phyloP scores from a whole-genome alignment of 2,888 invertebrate genomes.

The Drosophila glabriapex region DNA sequence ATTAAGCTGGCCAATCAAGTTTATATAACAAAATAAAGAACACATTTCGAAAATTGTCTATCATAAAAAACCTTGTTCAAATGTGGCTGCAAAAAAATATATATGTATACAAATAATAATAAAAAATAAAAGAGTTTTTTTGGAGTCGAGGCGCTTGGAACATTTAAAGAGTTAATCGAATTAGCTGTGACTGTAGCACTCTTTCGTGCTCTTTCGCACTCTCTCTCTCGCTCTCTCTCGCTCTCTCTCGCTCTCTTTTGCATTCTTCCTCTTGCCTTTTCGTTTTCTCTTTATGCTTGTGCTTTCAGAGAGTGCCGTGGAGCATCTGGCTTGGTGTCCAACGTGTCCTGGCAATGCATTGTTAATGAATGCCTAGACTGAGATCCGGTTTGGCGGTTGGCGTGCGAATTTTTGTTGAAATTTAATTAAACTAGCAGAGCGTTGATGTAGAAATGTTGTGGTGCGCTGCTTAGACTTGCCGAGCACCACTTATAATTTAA shows the following conservation, averaged over 20 bases:
- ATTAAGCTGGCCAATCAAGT: conserved; percentile 31
- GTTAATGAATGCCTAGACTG: conserved; percentile 63
- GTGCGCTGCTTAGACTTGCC: conserved; percentile 37
- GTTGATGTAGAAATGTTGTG: conserved; percentile 35
- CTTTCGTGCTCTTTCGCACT: neutral
- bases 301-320: conserved; percentile 6
- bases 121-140: conserved; percentile 21
- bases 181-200: conserved; percentile 31
- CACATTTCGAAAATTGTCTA: conserved; percentile 4
- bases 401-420: conserved; percentile 50
- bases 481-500: conserved; percentile 66
- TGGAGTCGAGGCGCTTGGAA: conserved; percentile 27
- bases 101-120: conserved; percentile 21
- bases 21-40: conserved; percentile 8
- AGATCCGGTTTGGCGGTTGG: conserved; percentile 30
- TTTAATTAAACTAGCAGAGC: conserved; percentile 67
- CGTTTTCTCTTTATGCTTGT: neutral
- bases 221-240: neutral
- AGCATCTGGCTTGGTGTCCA: conserved; percentile 16
- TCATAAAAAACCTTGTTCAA: conserved; percentile 26
- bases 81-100: conserved; percentile 13
- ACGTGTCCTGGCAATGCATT: conserved; percentile 55
- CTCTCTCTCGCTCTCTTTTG: no score
- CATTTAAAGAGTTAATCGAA: conserved; percentile 45
- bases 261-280: neutral